These are phyloP conservation scores for Calidris pygmaea DNA, from an alignment of 2,113 vertebrate species.

Conservation along the genomic window DNA sequence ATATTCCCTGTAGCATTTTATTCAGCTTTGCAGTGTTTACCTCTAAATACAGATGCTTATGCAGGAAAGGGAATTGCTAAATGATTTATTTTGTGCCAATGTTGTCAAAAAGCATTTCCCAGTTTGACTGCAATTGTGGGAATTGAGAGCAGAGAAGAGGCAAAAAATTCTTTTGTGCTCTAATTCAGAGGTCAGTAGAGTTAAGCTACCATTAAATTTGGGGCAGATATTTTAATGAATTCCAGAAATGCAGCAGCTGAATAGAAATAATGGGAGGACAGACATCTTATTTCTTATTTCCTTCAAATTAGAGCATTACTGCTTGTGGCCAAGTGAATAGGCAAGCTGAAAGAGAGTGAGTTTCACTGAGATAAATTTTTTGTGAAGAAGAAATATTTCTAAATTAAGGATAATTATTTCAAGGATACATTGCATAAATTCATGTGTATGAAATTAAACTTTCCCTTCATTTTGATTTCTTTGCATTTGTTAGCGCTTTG, in stretches of 20 bases:
- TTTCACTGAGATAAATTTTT: not conserved
- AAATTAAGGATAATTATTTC: not conserved
- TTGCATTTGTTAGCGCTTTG: not conserved
- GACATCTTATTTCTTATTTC: not conserved
- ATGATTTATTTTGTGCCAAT: not conserved
- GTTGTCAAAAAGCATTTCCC: conserved; percentile 23
- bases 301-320: not conserved
- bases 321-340: not conserved
- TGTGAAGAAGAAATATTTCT: not conserved
- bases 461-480: not conserved
- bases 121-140: not conserved
- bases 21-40: conserved; percentile 21
- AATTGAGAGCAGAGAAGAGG: not conserved
- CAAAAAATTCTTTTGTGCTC: not conserved
- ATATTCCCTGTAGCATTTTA: not conserved
- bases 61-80: not conserved
- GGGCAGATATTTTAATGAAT: conserved; percentile 1
- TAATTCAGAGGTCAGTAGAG: conserved; percentile 10
- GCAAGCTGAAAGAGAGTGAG: not conserved
- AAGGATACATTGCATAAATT: not conserved
- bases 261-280: not conserved
- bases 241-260: not conserved
- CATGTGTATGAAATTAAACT: not conserved
- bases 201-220: conserved; percentile 21
- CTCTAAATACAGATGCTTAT: conserved; percentile 24